phyloP scores from a whole-genome alignment of 1,140 invertebrate genomes.

The Aphidius gifuensis region DNA sequence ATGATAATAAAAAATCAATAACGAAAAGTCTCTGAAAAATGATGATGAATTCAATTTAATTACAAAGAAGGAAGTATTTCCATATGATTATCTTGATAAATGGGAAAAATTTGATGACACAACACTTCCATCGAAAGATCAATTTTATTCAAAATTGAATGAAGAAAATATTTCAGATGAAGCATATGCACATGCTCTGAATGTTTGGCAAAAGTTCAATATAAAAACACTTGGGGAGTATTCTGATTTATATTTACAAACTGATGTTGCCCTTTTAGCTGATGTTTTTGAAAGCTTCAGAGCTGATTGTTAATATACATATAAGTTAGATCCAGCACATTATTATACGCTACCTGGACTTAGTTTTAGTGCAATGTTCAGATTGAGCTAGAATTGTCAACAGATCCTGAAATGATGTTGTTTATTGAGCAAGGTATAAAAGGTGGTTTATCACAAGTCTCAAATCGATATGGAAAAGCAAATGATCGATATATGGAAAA shows the following conservation, averaged over 20 bases:
- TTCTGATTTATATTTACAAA: background rate
- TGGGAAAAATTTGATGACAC: too few species aligned
- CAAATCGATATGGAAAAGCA: conserved; percentile 38
- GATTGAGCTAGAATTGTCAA: conserved; percentile 36
- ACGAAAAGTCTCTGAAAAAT: too few species aligned
- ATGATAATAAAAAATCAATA: too few species aligned
- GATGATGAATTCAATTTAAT: too few species aligned
- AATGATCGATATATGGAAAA: conserved; percentile 35
- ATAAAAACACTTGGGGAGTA: background rate
- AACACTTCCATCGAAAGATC: background rate
- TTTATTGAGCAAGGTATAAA: background rate
- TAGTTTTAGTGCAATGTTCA: conserved; percentile 28
- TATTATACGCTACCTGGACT: background rate
- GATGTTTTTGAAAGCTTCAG: conserved; percentile 4
- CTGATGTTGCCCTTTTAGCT: background rate
- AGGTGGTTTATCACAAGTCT: background rate
- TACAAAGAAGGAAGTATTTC: too few species aligned
- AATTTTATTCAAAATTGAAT: conserved; percentile 5
- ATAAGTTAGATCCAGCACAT: conserved; percentile 11
- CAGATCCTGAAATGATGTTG: background rate
- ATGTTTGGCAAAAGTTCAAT: background rate
- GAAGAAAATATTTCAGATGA: background rate
- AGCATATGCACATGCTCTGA: background rate
- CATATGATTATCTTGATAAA: too few species aligned
- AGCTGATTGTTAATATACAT: background rate